phyloP scores from a whole-genome alignment of 2,888 invertebrate species.

The Drosophila mettleri region DNA sequence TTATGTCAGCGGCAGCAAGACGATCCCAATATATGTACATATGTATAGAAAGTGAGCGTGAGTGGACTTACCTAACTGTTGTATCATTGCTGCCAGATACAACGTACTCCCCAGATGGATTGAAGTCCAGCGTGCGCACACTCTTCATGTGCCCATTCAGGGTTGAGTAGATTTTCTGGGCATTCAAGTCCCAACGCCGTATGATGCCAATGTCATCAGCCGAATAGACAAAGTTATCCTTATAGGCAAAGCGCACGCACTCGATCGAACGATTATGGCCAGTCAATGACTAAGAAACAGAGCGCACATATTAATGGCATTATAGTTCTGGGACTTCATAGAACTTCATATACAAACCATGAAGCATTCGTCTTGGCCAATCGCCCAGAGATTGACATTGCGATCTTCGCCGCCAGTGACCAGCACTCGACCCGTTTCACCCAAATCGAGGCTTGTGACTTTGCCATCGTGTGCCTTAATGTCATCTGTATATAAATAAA shows the following conservation, averaged over 20 bases:
- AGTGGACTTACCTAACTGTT: constrained; percentile 85
- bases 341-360: constrained; percentile 88
- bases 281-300: constrained; percentile 90
- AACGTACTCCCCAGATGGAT: constrained; percentile 97
- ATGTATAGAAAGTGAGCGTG: not conserved
- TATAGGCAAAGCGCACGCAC: constrained; percentile 97
- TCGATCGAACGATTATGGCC: constrained; percentile 97
- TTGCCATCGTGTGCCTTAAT: constrained; percentile 85
- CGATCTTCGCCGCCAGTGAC: constrained; percentile 95
- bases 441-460: constrained; percentile 85
- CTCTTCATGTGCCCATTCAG: constrained; percentile 90
- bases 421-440: constrained; percentile 85
- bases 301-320: not conserved
- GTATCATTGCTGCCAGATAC: constrained; percentile 97
- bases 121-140: constrained; percentile 96
- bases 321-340: no score
- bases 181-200: constrained; percentile 98
- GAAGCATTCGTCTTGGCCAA: constrained; percentile 97
- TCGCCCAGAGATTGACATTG: constrained; percentile 98
- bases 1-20: not conserved
- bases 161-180: constrained; percentile 85
- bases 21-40: not conserved
- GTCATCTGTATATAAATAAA: constrained; percentile 78
- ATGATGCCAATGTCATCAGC: constrained; percentile 97
- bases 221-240: constrained; percentile 97